Evolutionary conservation across 1,140 invertebrate genomes (phyloP).

Genomic region (Asbolus verrucosus): DNA sequence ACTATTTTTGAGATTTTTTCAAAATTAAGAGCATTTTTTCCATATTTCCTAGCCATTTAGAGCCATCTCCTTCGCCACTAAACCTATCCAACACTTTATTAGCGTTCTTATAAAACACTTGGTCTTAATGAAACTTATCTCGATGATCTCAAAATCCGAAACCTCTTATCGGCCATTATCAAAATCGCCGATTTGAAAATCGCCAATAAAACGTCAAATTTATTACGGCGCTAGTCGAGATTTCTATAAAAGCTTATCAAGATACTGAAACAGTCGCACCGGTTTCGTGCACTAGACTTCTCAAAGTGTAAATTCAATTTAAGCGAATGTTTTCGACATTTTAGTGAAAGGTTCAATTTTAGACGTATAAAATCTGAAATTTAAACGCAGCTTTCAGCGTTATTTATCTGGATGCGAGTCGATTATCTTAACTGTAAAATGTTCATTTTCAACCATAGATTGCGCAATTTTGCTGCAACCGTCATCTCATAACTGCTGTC

Average conservation of each 20-base stretch:
- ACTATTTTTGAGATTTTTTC: too few relatives aligned
- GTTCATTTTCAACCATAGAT: conserved; percentile 4
- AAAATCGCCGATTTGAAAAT: conserved; percentile 13
- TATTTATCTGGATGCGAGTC: not conserved
- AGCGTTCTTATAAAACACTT: too few relatives aligned
- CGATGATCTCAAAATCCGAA: conserved; percentile 4
- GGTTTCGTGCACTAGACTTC: not conserved
- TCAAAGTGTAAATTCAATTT: not conserved
- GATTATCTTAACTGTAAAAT: conserved; percentile 32
- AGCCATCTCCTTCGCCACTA: too few relatives aligned
- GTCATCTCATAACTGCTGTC: too few relatives aligned
- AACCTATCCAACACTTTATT: too few relatives aligned
- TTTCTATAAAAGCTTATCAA: conserved; percentile 20
- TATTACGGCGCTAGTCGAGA: conserved; percentile 5
- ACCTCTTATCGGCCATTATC: conserved; percentile 10
- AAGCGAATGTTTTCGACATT: not conserved
- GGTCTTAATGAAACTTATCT: too few relatives aligned
- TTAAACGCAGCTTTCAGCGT: conserved; percentile 14
- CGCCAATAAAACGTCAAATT: conserved; percentile 10
- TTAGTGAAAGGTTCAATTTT: conserved; percentile 27
- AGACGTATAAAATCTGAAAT: conserved; percentile 18
- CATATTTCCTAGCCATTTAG: too few relatives aligned
- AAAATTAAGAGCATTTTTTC: too few relatives aligned
- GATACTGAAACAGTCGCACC: not conserved
- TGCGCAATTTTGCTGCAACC: conserved; percentile 4